These are phyloP conservation scores for Coptodon rendalli DNA, from an alignment of 2,113 vertebrate species.

Conservation along the genomic window DNA sequence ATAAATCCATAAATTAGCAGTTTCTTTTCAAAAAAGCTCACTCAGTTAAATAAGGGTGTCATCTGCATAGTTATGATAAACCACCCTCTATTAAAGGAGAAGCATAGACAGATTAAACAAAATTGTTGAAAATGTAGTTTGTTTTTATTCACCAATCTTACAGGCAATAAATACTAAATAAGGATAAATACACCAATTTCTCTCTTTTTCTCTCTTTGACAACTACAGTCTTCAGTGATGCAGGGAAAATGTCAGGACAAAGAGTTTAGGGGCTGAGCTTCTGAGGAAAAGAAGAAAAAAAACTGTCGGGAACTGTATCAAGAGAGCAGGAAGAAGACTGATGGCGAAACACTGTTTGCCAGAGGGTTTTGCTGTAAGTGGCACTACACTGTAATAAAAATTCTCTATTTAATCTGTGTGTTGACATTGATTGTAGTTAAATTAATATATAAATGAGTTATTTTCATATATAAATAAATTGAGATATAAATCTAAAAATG, in stretches of 20 bases:
- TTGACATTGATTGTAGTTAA: not conserved
- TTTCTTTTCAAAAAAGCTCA: not conserved
- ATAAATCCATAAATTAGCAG: not conserved
- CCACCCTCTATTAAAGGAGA: not conserved
- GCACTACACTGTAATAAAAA: not conserved
- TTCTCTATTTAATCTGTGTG: not conserved
- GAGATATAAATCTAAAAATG: no score
- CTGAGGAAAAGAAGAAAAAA: no score
- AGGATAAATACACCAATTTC: no score
- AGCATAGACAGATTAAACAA: accelerated
- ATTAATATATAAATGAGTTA: not conserved
- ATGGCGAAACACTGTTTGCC: not conserved
- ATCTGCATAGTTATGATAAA: accelerated
- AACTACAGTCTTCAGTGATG: no score
- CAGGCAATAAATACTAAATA: no score
- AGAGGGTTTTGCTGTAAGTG: not conserved
- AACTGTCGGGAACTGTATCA: no score
- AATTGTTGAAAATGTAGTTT: no score
- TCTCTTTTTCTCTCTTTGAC: no score
- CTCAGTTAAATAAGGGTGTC: accelerated
- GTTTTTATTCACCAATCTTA: no score
- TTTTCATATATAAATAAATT: no score
- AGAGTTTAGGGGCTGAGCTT: no score
- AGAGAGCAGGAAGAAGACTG: not conserved
- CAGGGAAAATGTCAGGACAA: no score